Conservation (phyloP, 2,888 invertebrate genomes). For the Drosophila kanekoi region DNA sequence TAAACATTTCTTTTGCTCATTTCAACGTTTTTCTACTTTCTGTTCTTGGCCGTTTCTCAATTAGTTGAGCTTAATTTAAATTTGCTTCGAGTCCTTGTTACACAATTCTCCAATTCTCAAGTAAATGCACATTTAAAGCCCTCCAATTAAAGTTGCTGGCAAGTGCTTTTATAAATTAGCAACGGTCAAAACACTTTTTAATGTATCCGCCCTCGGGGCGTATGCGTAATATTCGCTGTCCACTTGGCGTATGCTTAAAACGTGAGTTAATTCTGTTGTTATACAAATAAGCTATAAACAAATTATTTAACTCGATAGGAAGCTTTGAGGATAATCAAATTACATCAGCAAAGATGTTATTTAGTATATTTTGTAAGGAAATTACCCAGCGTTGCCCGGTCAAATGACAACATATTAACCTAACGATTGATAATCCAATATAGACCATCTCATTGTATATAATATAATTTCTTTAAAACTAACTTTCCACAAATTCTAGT, state of each 20-base stretch:
- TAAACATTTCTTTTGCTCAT: slow-evolving; percentile 23
- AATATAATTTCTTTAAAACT: too few relatives aligned
- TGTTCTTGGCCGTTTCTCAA: slow-evolving; percentile 47
- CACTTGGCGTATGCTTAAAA: slow-evolving; percentile 20
- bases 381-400: too few relatives aligned
- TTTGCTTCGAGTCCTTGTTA: slow-evolving; percentile 69
- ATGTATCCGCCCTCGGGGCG: slow-evolving; percentile 6
- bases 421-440: too few relatives aligned
- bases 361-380: too few relatives aligned
- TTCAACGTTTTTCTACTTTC: not conserved
- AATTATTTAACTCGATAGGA: not conserved
- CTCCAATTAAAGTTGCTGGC: slow-evolving; percentile 22
- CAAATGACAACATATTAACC: too few relatives aligned
- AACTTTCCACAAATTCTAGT: too few relatives aligned
- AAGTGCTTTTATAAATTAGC: slow-evolving; percentile 62
- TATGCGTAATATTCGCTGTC: slow-evolving; percentile 15
- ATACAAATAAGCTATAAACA: too few relatives aligned
- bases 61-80: slow-evolving; percentile 79
- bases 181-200: slow-evolving; percentile 29
- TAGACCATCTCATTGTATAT: too few relatives aligned
- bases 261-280: too few relatives aligned
- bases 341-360: too few relatives aligned
- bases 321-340: too few relatives aligned
- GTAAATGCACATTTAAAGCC: slow-evolving; percentile 56
- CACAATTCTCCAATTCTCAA: slow-evolving; percentile 63